Percentiles rank a stretch among this genome's conserved stretches.
These are phyloP conservation scores for Leptonema lineaticorne DNA, from an alignment of 1,140 invertebrate genomes.

Conservation along the genomic window DNA sequence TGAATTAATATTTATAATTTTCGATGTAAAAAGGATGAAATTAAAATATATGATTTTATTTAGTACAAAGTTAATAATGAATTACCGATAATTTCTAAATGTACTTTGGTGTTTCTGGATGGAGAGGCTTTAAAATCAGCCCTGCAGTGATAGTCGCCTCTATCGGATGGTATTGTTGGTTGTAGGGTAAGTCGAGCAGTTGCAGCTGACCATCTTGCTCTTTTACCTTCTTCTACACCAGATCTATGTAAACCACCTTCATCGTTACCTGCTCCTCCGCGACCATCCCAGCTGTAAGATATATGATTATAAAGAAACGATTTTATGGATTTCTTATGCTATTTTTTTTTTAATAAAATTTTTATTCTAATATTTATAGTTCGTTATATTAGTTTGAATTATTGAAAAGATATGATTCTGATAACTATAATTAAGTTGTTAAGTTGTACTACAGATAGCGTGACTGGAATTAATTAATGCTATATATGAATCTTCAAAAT, in stretches of 20 bases:
- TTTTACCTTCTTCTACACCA: conserved; percentile 9
- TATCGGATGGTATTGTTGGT: conserved; percentile 24
- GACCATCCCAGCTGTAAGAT: conserved; percentile 25
- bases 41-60: too few species aligned
- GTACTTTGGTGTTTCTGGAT: conserved; percentile 36
- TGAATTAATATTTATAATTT: too few species aligned
- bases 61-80: too few species aligned
- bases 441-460: too few species aligned
- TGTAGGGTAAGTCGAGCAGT: conserved; percentile 30
- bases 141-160: conserved; percentile 36
- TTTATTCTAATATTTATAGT: too few species aligned
- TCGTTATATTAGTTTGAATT: too few species aligned
- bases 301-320: neutral
- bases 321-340: neutral
- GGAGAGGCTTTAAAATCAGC: conserved; percentile 37
- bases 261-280: neutral
- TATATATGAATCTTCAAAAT: too few species aligned
- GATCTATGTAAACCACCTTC: conserved; percentile 37
- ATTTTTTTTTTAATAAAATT: too few species aligned
- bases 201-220: conserved; percentile 31
- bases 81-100: conserved; percentile 35
- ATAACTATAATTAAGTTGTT: too few species aligned
- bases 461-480: too few species aligned
- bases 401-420: too few species aligned
- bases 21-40: too few species aligned